Base-by-base conservation (phyloP, 2,888 invertebrate species). In the Tetropium fuscum region DNA sequence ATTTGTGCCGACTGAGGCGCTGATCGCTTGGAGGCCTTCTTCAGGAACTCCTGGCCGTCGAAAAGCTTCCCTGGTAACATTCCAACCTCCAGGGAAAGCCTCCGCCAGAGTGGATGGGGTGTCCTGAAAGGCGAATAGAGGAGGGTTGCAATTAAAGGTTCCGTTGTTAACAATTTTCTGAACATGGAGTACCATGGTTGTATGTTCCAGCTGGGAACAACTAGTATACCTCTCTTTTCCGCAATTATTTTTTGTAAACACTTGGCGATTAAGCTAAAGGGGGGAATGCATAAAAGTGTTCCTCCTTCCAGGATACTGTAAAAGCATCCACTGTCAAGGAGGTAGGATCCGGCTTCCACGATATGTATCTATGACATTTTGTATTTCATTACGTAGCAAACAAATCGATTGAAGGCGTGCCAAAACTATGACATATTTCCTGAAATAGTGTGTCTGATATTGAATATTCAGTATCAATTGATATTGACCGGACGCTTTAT, bases 321-420 rank as follows among this genome's bases (percentile, higher is more conserved):
- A 65, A 64, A 19, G 62, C 64, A 43, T 64, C 64, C 6, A 60
- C 22, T 30, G 44, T 30, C n/a, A 34, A 38, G 7, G 59, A 45
- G 7, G 36, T 36, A 6, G 53, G 64, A 30, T 62, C 64, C 48
- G 48, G 41, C 18, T 60, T 38, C 66, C 71, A 72, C 4, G 73
- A 74, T n/a, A 71, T 34, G 44, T 62, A 72, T 48, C 55, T 68
- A 10, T 41, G 8, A 34, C 72, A 74, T 55, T 74, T 72, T 19
- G 44, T 36, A 57, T 74, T 74, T 15, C 58, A 34, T 15, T 55
- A 49, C 2, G 70, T 66, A n/a, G 73, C 72, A 60, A 74, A 74
- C n/a, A 72, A 54, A 54, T 74, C 71, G 19, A 68, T 69, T 2
- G 66, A 58, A 13, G 65, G 66, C 15, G 53, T 40, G 5, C 69